phyloP scores from a whole-genome alignment of 2,888 invertebrate genomes.

The Phengaris arion region DNA sequence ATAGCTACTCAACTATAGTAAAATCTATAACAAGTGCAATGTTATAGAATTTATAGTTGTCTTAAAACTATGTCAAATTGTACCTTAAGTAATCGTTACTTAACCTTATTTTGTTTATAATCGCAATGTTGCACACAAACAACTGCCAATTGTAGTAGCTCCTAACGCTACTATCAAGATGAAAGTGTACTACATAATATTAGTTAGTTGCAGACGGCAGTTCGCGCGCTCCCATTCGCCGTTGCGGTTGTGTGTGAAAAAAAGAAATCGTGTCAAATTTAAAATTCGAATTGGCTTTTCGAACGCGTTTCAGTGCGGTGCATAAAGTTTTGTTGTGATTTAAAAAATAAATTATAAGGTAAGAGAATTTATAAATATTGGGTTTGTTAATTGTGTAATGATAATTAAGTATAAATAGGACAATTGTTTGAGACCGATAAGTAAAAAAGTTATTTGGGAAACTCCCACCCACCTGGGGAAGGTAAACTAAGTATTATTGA shows the following conservation, averaged over 20 bases:
- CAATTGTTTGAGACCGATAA: too few relatives aligned
- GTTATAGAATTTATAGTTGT: too few relatives aligned
- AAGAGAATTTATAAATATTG: not conserved
- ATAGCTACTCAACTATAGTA: too few relatives aligned
- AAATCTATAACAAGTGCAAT: not conserved
- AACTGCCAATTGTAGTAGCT: slow-evolving; percentile 13
- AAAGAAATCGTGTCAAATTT: slow-evolving; percentile 11
- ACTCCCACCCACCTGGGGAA: too few relatives aligned
- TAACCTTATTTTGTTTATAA: slow-evolving; percentile 20
- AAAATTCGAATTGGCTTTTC: not conserved
- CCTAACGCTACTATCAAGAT: slow-evolving; percentile 18
- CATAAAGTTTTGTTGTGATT: not conserved
- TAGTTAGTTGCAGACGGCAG: not conserved
- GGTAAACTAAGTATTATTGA: too few relatives aligned
- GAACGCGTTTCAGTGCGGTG: not conserved
- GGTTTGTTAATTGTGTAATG: too few relatives aligned
- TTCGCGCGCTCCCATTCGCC: not conserved
- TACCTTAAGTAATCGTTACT: slow-evolving; percentile 1
- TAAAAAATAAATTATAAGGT: not conserved
- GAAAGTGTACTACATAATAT: not conserved
- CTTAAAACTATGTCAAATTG: not conserved
- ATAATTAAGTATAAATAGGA: too few relatives aligned
- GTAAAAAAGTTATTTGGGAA: too few relatives aligned
- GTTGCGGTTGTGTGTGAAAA: slow-evolving; percentile 1
- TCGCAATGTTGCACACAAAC: slow-evolving; percentile 13